Base-by-base conservation (phyloP, 2,113 vertebrate genomes). In the Tiliqua scincoides region DNA sequence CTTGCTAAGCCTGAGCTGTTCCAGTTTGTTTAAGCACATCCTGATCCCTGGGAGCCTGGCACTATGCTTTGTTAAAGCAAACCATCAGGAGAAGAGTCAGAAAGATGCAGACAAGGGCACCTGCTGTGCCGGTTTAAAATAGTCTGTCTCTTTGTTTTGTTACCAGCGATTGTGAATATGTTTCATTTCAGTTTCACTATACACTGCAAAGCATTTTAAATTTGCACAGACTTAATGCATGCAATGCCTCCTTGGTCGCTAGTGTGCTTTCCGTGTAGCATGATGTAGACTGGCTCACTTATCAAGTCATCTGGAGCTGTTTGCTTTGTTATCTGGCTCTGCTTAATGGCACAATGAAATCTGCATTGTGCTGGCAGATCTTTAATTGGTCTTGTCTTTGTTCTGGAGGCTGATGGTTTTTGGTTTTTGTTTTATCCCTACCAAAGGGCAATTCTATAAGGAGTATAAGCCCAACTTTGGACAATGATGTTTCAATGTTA, bases 1-100 rank as follows among this genome's bases (percentile, higher is more conserved):
- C 73, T 87, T 86, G 0, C 0, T 78, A 82, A 89, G 40, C 68
- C 83, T 32, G 86, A 90, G 89, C 91, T 89, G 83, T 3, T 5
- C 87, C 40, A 20, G 87, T 89, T 59, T 81, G 79, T 79, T 88
- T 88, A 77, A 84, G 87, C 75, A 86, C 89, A 88, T 88, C 89
- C 88, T 85, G 86, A 87, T 61, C 89, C 54, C 81, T 52, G 91
- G 88, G 91, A 88, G 70, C 79, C 72, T 84, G 61, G 79, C 2
- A 23, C 89, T 86, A 88, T 6, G 0, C 88, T 91, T 86, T 81
- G 86, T 88, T 72, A 89, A 72, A 89, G 82, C 48, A 1, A 12
- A 72, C 83, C 63, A 52, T 71, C 32, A 76, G 43, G 74, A 77
- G 79, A 86, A 77, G 0, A 0, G 27, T 57, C 68, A 68, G 73